Evolutionary conservation across 2,113 vertebrate species (phyloP), one percentile per base, ranked within the genome.

Genomic region (Panthera uncia): DNA sequence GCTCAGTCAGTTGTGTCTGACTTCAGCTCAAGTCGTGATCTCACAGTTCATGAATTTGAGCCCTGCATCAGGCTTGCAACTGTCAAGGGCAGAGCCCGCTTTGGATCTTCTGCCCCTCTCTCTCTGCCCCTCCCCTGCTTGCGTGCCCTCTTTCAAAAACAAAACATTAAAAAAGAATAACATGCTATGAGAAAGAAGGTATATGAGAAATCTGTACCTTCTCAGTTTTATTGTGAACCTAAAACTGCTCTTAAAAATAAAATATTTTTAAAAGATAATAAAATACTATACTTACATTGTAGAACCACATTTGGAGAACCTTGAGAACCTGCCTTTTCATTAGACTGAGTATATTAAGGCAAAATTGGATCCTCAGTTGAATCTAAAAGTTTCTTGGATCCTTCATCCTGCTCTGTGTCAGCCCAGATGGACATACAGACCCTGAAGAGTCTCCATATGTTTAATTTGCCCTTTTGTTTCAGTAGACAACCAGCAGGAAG

Each of bases 381-480:
- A 81, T 80, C 55, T 61, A n/a, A 10, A 91, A 89, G 27, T 95
- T 74, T n/a, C 82, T 89, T 93, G 69, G 45, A 45, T 80, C 41
- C 52, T 89, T 5, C 38, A 63, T 95, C 23, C 65, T 89, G 65
- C 65, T 91, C 50, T 19, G 0, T 96, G 48, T 91, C 50, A 95
- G 69, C 29, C 65, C 93, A 95, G 55, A 85, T 94, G 86, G 90
- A 76, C 78, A 83, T 50, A 74, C 25, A 91, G 55, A 96, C 78
- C 38, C 65, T 83, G 23, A 90, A 52, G 86, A 52, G 55, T 89
- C n/a, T 88, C 69, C 61, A 41, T 82, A 38, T 83, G 73, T 90
- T 90, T 89, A 90, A 31, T 96, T 92, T 94, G 69, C 63, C 69
- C 52, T 96, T 97, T 89, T 94, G 55, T 96, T 97, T 97, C 11